These are phyloP conservation scores for Falco naumanni DNA, from an alignment of 2,797 vertebrate genomes.

Conservation along the genomic window DNA sequence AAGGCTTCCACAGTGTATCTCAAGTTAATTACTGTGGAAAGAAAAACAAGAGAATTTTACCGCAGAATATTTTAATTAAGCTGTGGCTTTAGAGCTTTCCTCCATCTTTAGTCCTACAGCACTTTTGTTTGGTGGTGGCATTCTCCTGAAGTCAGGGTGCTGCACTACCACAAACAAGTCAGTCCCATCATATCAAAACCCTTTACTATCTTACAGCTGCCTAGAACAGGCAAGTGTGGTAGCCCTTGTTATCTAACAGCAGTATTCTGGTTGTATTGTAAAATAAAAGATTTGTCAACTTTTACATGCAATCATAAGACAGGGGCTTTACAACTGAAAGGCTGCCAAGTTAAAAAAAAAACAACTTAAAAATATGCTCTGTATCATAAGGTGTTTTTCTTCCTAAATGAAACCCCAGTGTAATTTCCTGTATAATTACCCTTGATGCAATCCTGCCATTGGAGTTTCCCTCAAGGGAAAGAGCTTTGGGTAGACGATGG, in stretches of 20 bases:
- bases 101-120: background rate
- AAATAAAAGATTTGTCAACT: background rate
- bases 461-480: conserved; percentile 93
- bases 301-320: background rate
- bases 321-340: background rate
- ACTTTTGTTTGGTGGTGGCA: background rate
- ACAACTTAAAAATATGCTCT: background rate
- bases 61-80: background rate
- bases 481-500: conserved; percentile 94
- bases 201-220: background rate
- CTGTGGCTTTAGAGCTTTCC: background rate
- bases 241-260: background rate
- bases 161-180: background rate
- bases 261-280: background rate
- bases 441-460: conserved; percentile 93
- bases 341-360: background rate
- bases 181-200: background rate
- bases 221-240: background rate
- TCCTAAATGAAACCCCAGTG: conserved; percentile 20
- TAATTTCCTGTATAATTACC: conserved; percentile 80
- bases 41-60: background rate
- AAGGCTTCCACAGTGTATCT: background rate
- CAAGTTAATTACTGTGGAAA: background rate
- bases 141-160: background rate
- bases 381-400: background rate